phyloP scores from a whole-genome alignment of 2,888 invertebrate species.

The Dynastes hyllus region DNA sequence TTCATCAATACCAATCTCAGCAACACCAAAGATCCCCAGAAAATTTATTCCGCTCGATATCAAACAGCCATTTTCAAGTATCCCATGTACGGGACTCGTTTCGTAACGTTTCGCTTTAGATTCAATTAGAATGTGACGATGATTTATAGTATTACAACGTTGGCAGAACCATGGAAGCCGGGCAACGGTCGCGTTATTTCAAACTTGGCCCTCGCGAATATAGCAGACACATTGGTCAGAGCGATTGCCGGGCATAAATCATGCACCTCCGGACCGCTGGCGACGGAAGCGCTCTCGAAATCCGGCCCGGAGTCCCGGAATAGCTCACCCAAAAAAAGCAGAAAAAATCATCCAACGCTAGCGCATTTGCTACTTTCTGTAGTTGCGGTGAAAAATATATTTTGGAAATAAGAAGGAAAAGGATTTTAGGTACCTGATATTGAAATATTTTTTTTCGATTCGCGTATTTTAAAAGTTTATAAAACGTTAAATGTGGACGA shows the following conservation, averaged over 20 bases:
- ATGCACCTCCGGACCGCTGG: slow-evolving; percentile 5
- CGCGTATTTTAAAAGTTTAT: no score
- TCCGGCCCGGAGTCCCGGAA: slow-evolving; percentile 19
- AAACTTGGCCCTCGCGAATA: slow-evolving; percentile 1
- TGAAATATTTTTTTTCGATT: no score
- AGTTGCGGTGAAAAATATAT: no score
- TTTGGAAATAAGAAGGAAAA: no score
- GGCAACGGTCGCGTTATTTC: background rate
- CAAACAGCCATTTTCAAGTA: no score
- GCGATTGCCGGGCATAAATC: slow-evolving; percentile 25
- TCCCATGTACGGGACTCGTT: background rate
- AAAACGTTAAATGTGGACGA: no score
- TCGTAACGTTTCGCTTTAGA: slow-evolving; percentile 2
- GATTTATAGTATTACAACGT: background rate
- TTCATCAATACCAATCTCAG: background rate
- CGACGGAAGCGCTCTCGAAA: slow-evolving; percentile 24
- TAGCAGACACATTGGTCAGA: slow-evolving; percentile 10
- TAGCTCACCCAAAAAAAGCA: background rate
- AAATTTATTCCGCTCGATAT: background rate
- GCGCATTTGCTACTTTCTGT: no score
- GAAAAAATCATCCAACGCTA: background rate
- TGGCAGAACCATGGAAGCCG: background rate
- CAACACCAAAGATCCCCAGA: background rate
- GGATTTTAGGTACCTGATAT: no score
- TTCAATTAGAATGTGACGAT: slow-evolving; percentile 11